phyloP scores from a whole-genome alignment of 2,797 vertebrate species.

The Ateles fusciceps region DNA sequence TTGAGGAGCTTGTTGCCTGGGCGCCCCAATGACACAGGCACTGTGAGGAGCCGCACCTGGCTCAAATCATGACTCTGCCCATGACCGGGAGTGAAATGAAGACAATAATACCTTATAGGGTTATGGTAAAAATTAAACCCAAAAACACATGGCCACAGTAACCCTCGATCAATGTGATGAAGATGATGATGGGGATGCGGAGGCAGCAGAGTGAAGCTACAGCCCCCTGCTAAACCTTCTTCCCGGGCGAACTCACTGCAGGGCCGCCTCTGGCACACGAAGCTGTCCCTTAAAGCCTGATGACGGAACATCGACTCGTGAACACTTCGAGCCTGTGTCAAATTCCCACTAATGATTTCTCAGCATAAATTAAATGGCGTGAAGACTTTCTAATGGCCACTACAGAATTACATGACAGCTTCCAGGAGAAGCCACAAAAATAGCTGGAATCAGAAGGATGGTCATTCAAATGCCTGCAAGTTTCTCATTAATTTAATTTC shows the following conservation, averaged over 20 bases:
- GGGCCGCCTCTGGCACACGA: background rate
- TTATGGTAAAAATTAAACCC: background rate
- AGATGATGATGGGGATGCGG: background rate
- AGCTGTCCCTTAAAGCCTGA: background rate
- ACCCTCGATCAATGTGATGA: background rate
- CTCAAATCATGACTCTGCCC: background rate
- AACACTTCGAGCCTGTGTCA: background rate
- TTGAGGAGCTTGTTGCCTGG: background rate
- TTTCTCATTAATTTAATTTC: constrained; percentile 51
- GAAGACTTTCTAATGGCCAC: constrained; percentile 61
- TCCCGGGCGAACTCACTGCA: background rate
- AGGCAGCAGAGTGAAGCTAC: background rate
- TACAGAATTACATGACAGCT: constrained; percentile 48
- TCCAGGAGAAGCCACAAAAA: constrained; percentile 46
- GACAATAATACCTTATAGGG: background rate
- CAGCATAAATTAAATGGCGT: constrained; percentile 64
- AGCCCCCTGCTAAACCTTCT: fast-evolving
- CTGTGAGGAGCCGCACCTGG: background rate
- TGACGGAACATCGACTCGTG: background rate
- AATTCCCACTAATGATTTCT: constrained; percentile 54
- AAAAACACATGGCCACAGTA: background rate
- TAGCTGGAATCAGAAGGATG: constrained; percentile 31
- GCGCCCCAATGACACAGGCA: fast-evolving
- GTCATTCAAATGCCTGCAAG: background rate
- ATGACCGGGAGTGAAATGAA: background rate